These are phyloP conservation scores for Amniataba percoides DNA, from an alignment of 2,797 vertebrate species.

Conservation along the genomic window DNA sequence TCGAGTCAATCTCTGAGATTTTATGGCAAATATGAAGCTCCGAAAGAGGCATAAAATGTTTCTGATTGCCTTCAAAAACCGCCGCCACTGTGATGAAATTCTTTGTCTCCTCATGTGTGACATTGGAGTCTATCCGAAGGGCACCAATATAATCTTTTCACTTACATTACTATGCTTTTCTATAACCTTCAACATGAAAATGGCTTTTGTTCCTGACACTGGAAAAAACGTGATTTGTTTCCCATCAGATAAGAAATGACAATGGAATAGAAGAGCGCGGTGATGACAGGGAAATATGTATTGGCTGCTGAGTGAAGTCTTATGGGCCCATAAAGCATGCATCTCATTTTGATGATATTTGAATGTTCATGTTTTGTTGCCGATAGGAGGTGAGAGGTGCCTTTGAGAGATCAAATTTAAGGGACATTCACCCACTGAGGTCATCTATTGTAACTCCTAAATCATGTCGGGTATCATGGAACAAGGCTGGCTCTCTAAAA, in stretches of 20 bases:
- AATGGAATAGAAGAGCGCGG: conserved; percentile 57
- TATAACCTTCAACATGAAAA: conserved; percentile 74
- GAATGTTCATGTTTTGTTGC: conserved; percentile 38
- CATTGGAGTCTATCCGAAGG: conserved; percentile 77
- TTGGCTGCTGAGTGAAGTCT: conserved; percentile 34
- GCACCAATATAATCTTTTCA: conserved; percentile 68
- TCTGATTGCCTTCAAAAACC: conserved; percentile 68
- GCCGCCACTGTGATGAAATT: conserved; percentile 62
- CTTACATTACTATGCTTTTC: conserved; percentile 60
- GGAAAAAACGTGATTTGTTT: conserved; percentile 72
- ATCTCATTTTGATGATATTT: conserved; percentile 37
- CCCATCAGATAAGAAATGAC: conserved; percentile 72
- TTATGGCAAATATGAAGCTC: conserved; percentile 73
- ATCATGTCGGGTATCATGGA: neutral
- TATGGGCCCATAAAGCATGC: conserved; percentile 36
- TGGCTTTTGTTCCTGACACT: conserved; percentile 67
- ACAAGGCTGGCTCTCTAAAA: neutral
- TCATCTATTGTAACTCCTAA: conserved; percentile 11
- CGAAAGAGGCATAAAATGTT: conserved; percentile 70
- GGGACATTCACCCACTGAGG: conserved; percentile 5
- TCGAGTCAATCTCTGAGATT: conserved; percentile 71
- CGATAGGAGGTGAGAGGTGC: conserved; percentile 50
- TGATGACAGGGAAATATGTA: conserved; percentile 63
- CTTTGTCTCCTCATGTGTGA: conserved; percentile 76
- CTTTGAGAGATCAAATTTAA: conserved; percentile 37